Evolutionary conservation across 2,797 vertebrate species (phyloP).

Genomic region (Coregonus sp.): DNA sequence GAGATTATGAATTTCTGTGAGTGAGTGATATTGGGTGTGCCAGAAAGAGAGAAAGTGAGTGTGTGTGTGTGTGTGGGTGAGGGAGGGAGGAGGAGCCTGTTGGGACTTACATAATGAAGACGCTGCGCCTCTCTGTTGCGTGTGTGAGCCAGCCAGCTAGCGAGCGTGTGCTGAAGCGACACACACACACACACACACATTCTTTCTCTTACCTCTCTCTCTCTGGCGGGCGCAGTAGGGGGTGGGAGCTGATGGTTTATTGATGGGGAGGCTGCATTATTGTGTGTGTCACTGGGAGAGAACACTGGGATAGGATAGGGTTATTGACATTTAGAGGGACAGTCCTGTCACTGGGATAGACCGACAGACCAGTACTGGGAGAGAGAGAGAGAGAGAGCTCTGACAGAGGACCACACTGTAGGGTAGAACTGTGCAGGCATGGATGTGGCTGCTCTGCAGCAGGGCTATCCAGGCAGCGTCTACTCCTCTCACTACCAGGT

Average conservation of each 20-base stretch:
- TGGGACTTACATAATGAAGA: slow-evolving; percentile 69
- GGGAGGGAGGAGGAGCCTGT: slow-evolving; percentile 62
- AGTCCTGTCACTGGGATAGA: slow-evolving; percentile 1
- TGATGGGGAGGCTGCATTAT: slow-evolving; percentile 65
- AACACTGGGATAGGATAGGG: neutral
- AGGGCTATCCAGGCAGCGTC: slow-evolving; percentile 62
- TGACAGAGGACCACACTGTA: slow-evolving; percentile 15
- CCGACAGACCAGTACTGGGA: neutral
- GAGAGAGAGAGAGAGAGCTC: neutral
- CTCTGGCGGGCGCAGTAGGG: slow-evolving; percentile 39
- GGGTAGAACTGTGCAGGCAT: slow-evolving; percentile 54
- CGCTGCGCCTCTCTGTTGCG: slow-evolving; percentile 47
- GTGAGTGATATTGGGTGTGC: neutral
- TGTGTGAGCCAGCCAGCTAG: slow-evolving; percentile 29
- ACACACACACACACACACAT: slow-evolving; percentile 16
- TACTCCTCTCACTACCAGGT: slow-evolving; percentile 76
- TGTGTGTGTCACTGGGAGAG: slow-evolving; percentile 1
- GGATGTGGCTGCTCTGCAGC: slow-evolving; percentile 72
- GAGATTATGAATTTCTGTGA: neutral
- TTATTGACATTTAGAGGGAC: slow-evolving; percentile 18
- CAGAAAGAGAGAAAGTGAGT: slow-evolving; percentile 8
- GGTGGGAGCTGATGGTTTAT: slow-evolving; percentile 67
- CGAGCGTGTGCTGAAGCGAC: slow-evolving; percentile 38
- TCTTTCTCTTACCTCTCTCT: slow-evolving; percentile 22
- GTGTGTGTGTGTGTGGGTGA: slow-evolving; percentile 12